A percentile compares a stretch with the other conserved stretches of the same genome.
phyloP scores from a whole-genome alignment of 2,797 vertebrate species.

The Halcyon badia region DNA sequence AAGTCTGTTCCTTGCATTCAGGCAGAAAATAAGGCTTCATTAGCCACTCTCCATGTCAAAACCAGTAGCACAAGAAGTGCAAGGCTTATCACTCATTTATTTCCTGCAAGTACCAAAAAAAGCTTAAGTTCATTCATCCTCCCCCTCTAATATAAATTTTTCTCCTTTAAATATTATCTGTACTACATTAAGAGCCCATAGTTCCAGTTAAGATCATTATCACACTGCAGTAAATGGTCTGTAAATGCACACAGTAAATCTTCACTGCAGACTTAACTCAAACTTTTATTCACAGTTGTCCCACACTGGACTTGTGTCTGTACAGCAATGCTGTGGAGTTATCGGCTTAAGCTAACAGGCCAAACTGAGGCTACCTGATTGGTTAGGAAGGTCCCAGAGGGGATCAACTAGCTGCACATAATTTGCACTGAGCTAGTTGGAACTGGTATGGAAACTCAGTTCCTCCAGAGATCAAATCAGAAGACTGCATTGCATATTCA shows the following conservation, averaged over 20 bases:
- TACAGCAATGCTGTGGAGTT: background rate
- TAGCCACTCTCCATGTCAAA: background rate
- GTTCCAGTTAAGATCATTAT: background rate
- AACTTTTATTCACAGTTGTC: background rate
- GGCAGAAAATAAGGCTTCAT: constrained; percentile 36
- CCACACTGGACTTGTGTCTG: background rate
- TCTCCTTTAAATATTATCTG: background rate
- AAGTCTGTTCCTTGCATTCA: constrained; percentile 25
- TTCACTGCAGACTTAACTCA: background rate
- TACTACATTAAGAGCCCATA: background rate
- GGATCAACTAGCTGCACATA: background rate
- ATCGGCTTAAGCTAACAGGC: background rate
- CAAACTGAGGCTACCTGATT: background rate
- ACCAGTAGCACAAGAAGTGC: background rate
- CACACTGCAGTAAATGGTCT: background rate
- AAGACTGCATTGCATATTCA: background rate
- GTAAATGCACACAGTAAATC: background rate
- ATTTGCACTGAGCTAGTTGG: background rate
- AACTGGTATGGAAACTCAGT: background rate
- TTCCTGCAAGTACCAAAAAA: background rate
- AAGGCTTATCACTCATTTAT: background rate
- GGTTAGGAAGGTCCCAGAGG: background rate
- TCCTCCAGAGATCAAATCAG: background rate
- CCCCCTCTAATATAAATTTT: background rate
- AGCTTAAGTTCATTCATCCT: background rate